These are phyloP conservation scores for Yponomeuta malinellus DNA, from an alignment of 2,888 invertebrate genomes.

Conservation along the genomic window DNA sequence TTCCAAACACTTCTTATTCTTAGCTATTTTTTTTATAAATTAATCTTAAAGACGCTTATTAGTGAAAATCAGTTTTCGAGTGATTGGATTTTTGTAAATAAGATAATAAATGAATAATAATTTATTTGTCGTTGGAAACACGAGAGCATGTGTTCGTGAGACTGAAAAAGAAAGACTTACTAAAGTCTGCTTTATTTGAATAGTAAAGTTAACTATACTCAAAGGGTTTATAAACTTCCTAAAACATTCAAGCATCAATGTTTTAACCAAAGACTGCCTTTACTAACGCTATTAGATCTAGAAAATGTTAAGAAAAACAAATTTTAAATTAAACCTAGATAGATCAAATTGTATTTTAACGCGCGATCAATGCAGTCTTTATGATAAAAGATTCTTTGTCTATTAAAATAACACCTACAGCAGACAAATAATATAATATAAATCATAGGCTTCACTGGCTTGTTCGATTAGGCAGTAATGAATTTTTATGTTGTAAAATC, in stretches of 20 bases:
- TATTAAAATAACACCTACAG: not conserved
- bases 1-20: constrained; percentile 3
- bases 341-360: constrained; percentile 9
- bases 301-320: not conserved
- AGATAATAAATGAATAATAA: constrained; percentile 30
- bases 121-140: constrained; percentile 38
- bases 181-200: constrained; percentile 4
- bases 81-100: constrained; percentile 26
- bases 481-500: not conserved
- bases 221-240: not conserved
- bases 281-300: constrained; percentile 15
- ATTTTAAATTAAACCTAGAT: constrained; percentile 11
- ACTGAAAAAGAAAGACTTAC: constrained; percentile 34
- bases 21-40: constrained; percentile 9
- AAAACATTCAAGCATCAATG: constrained; percentile 11
- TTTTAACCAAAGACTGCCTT: constrained; percentile 31
- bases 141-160: constrained; percentile 38
- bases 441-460: not conserved
- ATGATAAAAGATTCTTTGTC: constrained; percentile 1
- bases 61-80: constrained; percentile 9
- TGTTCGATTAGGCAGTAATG: not conserved
- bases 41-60: constrained; percentile 14
- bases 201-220: constrained; percentile 6
- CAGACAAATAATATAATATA: not conserved
- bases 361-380: constrained; percentile 3